Percentiles rank a stretch among this genome's conserved stretches.
phyloP scores from a whole-genome alignment of 92 coral and sea anemone species.

The Siderastrea siderea region DNA sequence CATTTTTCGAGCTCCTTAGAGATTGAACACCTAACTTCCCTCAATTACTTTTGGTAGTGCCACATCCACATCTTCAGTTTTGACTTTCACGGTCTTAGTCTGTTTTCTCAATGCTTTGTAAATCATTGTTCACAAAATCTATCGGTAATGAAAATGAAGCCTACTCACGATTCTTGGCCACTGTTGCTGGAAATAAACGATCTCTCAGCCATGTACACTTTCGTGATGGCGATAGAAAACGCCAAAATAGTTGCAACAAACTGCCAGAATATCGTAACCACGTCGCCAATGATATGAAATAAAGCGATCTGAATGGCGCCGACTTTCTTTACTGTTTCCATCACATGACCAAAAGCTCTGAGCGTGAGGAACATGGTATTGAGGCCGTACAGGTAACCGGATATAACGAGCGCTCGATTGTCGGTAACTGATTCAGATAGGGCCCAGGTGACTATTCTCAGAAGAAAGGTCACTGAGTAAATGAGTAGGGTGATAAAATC shows the following conservation, averaged over 20 bases:
- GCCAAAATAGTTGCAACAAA: background rate
- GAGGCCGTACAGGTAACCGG: background rate
- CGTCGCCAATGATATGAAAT: too few relatives aligned
- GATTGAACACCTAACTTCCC: too few relatives aligned
- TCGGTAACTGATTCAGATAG: background rate
- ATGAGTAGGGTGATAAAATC: too few relatives aligned
- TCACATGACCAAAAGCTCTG: too few relatives aligned
- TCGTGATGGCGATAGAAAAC: background rate
- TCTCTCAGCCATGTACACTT: background rate
- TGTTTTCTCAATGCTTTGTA: background rate
- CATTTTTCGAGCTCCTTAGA: too few relatives aligned
- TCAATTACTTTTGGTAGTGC: too few relatives aligned
- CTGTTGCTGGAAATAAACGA: background rate
- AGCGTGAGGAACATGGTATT: background rate
- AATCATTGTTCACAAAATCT: background rate
- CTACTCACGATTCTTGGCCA: background rate
- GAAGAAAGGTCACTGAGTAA: background rate
- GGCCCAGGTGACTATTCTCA: background rate
- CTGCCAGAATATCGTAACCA: conserved; percentile 3
- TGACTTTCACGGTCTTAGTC: background rate
- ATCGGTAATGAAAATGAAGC: too few relatives aligned
- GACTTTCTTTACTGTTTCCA: too few relatives aligned
- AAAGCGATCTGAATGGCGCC: too few relatives aligned
- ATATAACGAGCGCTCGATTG: background rate
- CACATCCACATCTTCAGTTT: too few relatives aligned